phyloP scores from a whole-genome alignment of 64 coral and sea anemone species.

The Actinia tenebrosa region DNA sequence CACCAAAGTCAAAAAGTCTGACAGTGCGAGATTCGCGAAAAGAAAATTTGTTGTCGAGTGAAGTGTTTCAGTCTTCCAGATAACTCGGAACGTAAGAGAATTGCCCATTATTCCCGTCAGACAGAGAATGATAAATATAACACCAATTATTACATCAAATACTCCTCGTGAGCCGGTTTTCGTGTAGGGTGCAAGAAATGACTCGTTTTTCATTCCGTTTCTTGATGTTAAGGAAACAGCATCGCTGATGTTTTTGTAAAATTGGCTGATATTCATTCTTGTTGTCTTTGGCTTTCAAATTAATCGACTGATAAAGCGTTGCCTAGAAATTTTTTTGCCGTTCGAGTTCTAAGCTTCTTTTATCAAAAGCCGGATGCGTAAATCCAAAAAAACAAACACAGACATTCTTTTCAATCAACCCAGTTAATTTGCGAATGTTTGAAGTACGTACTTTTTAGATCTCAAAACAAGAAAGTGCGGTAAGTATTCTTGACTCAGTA shows the following conservation, averaged over 20 bases:
- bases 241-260: background rate
- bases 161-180: background rate
- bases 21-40: conserved; percentile 19
- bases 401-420: no score
- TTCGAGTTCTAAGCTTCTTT: no score
- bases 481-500: no score
- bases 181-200: background rate
- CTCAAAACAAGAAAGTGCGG: no score
- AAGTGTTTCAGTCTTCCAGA: conserved; percentile 5
- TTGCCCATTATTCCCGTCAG: background rate
- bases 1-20: conserved; percentile 9
- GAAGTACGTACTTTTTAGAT: no score
- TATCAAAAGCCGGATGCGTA: no score
- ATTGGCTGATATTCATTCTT: background rate
- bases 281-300: no score
- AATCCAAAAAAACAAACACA: no score
- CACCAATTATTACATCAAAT: background rate
- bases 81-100: background rate
- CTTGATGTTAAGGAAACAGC: background rate
- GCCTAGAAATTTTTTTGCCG: no score
- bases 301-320: no score
- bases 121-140: background rate
- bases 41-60: conserved; percentile 25
- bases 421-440: no score
- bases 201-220: background rate